phyloP scores from a whole-genome alignment of 2,113 vertebrate genomes.

The Sander vitreus region DNA sequence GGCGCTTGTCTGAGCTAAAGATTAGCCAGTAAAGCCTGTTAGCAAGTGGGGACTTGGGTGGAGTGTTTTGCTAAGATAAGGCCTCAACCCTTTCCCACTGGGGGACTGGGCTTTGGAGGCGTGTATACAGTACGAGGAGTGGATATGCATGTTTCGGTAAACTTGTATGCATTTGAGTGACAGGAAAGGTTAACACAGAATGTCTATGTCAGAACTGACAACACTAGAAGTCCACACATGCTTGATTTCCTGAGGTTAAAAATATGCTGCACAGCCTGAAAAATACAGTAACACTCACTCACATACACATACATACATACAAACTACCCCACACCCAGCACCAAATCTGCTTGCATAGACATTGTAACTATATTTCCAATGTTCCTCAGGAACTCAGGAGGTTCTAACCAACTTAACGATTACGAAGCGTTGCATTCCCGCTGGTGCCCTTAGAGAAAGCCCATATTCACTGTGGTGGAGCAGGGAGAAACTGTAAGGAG shows the following conservation, averaged over 20 bases:
- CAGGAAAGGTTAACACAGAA: conserved; percentile 34
- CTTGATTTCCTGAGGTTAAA: neutral
- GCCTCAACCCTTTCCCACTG: conserved; percentile 72
- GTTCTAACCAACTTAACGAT: conserved; percentile 47
- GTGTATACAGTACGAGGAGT: conserved; percentile 22
- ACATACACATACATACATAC: neutral
- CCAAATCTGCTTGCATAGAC: conserved; percentile 19
- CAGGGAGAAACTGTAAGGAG: conserved; percentile 32
- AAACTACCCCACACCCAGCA: neutral
- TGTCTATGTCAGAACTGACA: conserved; percentile 28
- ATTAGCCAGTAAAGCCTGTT: conserved; percentile 84
- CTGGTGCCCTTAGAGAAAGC: conserved; percentile 36
- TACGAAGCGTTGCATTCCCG: conserved; percentile 29
- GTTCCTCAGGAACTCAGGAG: conserved; percentile 34
- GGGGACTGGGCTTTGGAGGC: conserved; percentile 41
- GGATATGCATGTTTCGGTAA: conserved; percentile 10
- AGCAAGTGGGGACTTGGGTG: conserved; percentile 77
- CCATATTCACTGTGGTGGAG: conserved; percentile 35
- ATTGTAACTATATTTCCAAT: conserved; percentile 25
- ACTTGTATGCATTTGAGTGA: conserved; percentile 14
- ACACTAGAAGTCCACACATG: neutral
- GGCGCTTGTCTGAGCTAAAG: conserved; percentile 77
- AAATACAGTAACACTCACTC: neutral
- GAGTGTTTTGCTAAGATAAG: conserved; percentile 84
- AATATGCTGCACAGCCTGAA: neutral